A percentile compares a stretch with the other conserved stretches of the same genome.
Evolutionary conservation across 2,113 vertebrate species (phyloP).

Genomic region (Peucedramus taeniatus): DNA sequence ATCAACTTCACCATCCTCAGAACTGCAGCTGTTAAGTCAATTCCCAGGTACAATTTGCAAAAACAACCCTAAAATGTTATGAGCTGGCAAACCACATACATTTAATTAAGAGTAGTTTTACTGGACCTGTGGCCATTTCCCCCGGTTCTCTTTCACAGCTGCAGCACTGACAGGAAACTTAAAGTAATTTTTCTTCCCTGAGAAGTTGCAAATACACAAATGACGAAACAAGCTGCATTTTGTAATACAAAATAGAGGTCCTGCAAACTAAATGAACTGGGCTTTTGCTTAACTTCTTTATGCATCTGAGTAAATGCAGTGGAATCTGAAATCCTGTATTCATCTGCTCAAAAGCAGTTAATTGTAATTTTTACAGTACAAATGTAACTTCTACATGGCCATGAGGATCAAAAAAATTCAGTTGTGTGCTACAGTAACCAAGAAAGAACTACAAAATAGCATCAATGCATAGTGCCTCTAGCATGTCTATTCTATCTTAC

Average conservation of each 20-base stretch:
- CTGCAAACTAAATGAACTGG: not conserved
- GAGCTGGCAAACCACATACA: not conserved
- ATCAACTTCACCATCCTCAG: not conserved
- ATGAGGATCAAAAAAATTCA: not conserved
- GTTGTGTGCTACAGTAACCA: not conserved
- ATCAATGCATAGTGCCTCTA: not conserved
- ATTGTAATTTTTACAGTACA: not conserved
- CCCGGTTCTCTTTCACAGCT: not conserved
- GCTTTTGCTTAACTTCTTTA: not conserved
- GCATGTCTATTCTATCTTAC: not conserved
- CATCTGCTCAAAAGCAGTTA: not conserved
- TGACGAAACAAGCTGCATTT: conserved; percentile 7
- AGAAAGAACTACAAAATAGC: not conserved
- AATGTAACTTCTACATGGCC: not conserved
- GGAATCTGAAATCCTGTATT: not conserved
- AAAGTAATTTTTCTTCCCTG: not conserved
- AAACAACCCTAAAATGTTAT: not conserved
- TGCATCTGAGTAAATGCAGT: not conserved
- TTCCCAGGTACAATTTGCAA: not conserved
- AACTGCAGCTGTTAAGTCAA: not conserved
- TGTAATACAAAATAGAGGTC: not conserved
- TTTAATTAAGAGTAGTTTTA: not conserved
- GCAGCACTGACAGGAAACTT: conserved; percentile 6
- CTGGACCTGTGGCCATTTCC: not conserved
- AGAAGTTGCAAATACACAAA: conserved; percentile 5